Percentiles rank a stretch among this genome's conserved stretches.
phyloP scores from a whole-genome alignment of 2,797 vertebrate genomes.

The Siniperca obscura region DNA sequence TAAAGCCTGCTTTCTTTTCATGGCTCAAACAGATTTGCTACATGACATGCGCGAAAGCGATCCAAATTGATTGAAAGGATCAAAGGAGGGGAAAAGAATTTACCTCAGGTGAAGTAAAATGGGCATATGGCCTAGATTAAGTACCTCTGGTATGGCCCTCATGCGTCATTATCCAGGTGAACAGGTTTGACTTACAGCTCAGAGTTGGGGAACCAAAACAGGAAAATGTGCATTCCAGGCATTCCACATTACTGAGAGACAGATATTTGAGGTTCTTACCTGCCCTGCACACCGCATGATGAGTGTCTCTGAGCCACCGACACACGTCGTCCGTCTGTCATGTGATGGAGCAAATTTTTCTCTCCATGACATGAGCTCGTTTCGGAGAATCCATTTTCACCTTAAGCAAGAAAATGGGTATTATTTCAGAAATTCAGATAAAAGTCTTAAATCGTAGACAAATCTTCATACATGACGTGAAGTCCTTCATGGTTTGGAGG shows the following conservation, averaged over 20 bases:
- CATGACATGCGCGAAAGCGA: not conserved
- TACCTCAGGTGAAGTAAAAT: not conserved
- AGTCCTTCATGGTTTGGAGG: not conserved
- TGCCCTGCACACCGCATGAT: constrained; percentile 19
- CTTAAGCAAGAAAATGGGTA: not conserved
- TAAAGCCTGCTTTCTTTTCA: not conserved
- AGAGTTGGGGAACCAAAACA: constrained; percentile 41
- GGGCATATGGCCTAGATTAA: not conserved
- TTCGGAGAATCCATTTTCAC: constrained; percentile 12
- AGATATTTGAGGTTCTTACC: constrained; percentile 44
- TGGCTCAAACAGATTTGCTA: too few relatives aligned
- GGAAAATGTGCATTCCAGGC: constrained; percentile 52
- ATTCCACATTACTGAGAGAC: constrained; percentile 20
- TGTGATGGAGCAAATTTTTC: constrained; percentile 30
- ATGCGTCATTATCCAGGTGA: constrained; percentile 55
- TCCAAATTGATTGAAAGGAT: not conserved
- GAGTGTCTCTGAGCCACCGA: constrained; percentile 15
- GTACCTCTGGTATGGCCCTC: constrained; percentile 56
- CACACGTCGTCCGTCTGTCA: constrained; percentile 13
- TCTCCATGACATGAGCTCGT: constrained; percentile 1
- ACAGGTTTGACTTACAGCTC: constrained; percentile 60
- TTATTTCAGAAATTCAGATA: not conserved
- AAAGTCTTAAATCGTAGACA: rapidly evolving
- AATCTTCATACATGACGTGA: not conserved
- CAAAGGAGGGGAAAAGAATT: not conserved